Conservation (phyloP, 2,113 vertebrate species). For the Salminus brasiliensis region DNA sequence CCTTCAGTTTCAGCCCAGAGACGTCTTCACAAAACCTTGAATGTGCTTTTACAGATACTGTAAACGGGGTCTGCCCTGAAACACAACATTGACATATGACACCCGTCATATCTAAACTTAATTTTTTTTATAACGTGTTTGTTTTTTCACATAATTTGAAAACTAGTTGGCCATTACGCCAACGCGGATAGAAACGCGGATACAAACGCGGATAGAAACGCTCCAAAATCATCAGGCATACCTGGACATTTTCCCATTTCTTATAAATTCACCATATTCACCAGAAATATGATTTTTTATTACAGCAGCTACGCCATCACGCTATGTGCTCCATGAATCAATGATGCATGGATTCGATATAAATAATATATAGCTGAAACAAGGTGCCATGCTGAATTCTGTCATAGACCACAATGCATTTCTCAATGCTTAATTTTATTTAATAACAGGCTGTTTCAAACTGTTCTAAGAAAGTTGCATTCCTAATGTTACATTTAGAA, state of each 20-base stretch:
- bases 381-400: background rate
- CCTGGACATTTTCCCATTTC: no score
- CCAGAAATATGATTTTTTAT: background rate
- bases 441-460: no score
- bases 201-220: no score
- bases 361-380: conserved; percentile 1
- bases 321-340: conserved; percentile 1
- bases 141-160: background rate
- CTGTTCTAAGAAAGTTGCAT: no score
- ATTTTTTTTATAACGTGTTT: background rate
- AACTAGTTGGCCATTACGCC: background rate
- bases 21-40: background rate
- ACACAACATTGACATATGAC: no score
- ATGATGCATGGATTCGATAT: conserved; percentile 6
- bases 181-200: no score
- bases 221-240: no score
- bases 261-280: background rate
- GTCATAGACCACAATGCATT: background rate
- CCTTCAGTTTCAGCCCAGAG: background rate
- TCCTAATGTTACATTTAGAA: no score
- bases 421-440: no score
- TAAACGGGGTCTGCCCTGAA: background rate
- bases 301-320: background rate
- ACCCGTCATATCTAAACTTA: background rate
- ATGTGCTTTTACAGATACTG: background rate